Evolutionary conservation across 2,888 invertebrate species (phyloP).

Genomic region (Protophormia terraenovae): DNA sequence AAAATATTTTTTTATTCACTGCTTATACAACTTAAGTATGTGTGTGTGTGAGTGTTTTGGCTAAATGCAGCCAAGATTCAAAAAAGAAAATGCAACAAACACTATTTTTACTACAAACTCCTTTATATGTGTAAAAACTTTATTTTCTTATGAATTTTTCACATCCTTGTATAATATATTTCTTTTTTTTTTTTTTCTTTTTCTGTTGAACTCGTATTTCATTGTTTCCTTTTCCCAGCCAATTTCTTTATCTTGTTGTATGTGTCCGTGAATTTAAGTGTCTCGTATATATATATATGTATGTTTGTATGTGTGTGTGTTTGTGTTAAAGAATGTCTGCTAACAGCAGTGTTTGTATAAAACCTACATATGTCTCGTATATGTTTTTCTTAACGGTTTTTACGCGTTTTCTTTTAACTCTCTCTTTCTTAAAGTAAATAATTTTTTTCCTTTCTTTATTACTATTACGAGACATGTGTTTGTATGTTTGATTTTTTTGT

Average conservation of each 20-base stretch:
- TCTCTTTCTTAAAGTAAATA: conserved; percentile 59
- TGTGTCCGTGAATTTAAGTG: conserved; percentile 46
- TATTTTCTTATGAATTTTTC: conserved; percentile 40
- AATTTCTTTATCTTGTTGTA: conserved; percentile 18
- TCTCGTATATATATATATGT: too few relatives aligned
- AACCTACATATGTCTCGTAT: conserved; percentile 47
- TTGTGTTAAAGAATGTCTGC: conserved; percentile 43
- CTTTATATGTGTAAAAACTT: not conserved
- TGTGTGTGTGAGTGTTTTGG: not conserved
- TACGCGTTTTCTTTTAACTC: conserved; percentile 53
- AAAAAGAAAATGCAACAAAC: conserved; percentile 5
- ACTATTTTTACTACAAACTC: not conserved
- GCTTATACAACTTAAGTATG: conserved; percentile 34
- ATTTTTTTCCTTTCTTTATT: conserved; percentile 37
- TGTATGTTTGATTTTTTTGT: conserved; percentile 2
- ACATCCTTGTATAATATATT: conserved; percentile 29
- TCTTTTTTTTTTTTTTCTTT: too few relatives aligned
- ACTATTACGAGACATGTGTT: not conserved
- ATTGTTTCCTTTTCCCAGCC: conserved; percentile 23
- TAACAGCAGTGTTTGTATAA: too few relatives aligned
- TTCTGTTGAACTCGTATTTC: conserved; percentile 3
- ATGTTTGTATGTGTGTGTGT: conserved; percentile 55
- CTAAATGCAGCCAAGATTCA: not conserved
- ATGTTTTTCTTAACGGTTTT: conserved; percentile 53
- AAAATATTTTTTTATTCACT: not conserved